Evolutionary conservation across 2,797 vertebrate species (phyloP).

Genomic region (Melanotaenia boesemani): DNA sequence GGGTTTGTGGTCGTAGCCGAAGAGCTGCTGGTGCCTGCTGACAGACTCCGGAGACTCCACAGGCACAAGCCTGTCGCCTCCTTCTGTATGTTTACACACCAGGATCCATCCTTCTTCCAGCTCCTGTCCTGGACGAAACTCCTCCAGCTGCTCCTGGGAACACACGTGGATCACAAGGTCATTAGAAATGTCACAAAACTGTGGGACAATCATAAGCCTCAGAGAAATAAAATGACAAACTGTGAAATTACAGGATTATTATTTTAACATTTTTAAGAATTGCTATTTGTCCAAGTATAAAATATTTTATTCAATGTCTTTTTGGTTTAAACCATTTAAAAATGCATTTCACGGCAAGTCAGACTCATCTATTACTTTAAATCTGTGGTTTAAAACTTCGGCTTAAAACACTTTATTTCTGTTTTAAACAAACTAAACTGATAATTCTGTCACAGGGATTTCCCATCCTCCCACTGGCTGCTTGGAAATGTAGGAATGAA

Average conservation of each 20-base stretch:
- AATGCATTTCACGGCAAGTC: neutral
- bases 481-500: neutral
- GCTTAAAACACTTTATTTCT: neutral
- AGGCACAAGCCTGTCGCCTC: slow-evolving; percentile 92
- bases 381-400: neutral
- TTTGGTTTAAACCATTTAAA: neutral
- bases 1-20: slow-evolving; percentile 94
- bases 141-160: slow-evolving; percentile 93
- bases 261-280: neutral
- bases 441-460: neutral
- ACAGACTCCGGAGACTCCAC: slow-evolving; percentile 91
- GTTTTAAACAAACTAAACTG: neutral
- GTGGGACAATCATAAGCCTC: too few relatives aligned
- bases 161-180: neutral
- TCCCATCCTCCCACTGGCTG: neutral
- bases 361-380: neutral
- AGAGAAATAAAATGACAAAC: neutral
- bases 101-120: slow-evolving; percentile 94
- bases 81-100: slow-evolving; percentile 93
- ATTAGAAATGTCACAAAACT: neutral
- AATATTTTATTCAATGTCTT: neutral
- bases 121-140: slow-evolving; percentile 88
- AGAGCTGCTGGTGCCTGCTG: slow-evolving; percentile 92
- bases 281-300: neutral
- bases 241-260: neutral